Evolutionary conservation across 2,113 vertebrate genomes (phyloP), one percentile per base, ranked within the genome.

Genomic region (Melospiza georgiana): DNA sequence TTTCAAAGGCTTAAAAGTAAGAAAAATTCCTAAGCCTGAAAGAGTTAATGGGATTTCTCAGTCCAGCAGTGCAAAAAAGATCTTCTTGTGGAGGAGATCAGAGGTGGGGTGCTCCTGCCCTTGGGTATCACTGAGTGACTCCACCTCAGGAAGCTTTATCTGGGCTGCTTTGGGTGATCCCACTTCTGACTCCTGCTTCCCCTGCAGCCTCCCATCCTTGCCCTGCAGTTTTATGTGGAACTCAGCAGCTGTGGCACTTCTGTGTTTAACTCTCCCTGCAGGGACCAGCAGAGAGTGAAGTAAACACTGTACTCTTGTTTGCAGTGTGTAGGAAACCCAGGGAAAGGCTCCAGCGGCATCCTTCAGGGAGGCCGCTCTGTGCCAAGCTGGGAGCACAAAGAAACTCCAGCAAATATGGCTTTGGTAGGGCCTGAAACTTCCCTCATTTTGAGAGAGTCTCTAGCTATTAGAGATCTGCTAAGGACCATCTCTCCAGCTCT

Each of bases 141-240:
- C 87, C 71, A 95, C 75, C 69, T 84, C 91, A 92, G 94, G 94
- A 97, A 97, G 78, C 6, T 82, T 95, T 96, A 95, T 96, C 95
- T 79, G 11, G 1, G n/a, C 46, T 62, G 59, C 12, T 61, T 57
- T 67, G 75, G 41, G 41, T 6, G 15, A 43, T 43, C 86, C 68
- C 78, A 82, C 93, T 92, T 94, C 93, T 72, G 1, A 75, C 0
- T 73, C 48, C 39, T 4, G 43, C 77, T 96, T 96, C 94, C 88
- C 72, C 61, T 82, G 77, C 72, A 95, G 81, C 94, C 90, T 97
- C 95, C 95, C 96, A 97, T 94, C 91, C 95, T 93, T 88, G 94
- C 91, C 94, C 94, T 14, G 61, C 80, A 95, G 94, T 84, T 97
- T 97, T 90, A 73, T 96, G 91, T 66, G 93, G 75, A 90, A 93